Base-by-base conservation (phyloP, 2,113 vertebrate genomes). In the Geococcyx californianus region DNA sequence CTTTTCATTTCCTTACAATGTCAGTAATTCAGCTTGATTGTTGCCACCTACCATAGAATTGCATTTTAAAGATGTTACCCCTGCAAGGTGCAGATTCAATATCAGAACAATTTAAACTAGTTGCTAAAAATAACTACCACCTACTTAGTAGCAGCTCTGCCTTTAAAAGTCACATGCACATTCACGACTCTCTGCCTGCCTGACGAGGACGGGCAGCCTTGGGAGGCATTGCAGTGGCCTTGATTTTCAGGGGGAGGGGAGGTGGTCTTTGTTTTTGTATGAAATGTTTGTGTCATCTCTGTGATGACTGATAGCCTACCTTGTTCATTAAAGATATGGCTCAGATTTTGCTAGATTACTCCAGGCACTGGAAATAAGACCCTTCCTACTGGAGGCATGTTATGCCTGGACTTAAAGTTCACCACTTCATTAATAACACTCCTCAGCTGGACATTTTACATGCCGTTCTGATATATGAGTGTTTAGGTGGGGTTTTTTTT, bases 1-100 rank as follows among this genome's bases (percentile, higher is more conserved):
- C 98, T 99, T 99, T 99, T 99, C 98, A 98, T 99, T 98, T 98
- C 98, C 98, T 98, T 97, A 98, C 93, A 89, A 70, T 95, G 97
- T 97, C 97, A 97, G 97, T 97, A 97, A 97, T 97, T 98, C 97
- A 97, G 94, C 93, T 89, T 96, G 96, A 97, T 97, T 96, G 93
- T 97, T 95, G 90, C 97, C 94, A 97, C 92, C 95, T 97, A 97
- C 96, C 95, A 94, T 26, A 93, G 96, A 97, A 97, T 94, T 96
- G 78, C 90, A 97, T 95, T 93, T 96, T 95, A 94, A 95, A 97
- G 86, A 97, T 96, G 93, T 86, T 97, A 96, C 95, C 89, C 94
- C 95, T 74, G 83, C 84, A 83, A 82, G 20, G 89, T 96, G 90
- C 90, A 90, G 81, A 97, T 95, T 82, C 93, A 94, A 78, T 94